A percentile compares a stretch with the other conserved stretches of the same genome.
Evolutionary conservation across 2,888 invertebrate genomes (phyloP).

Genomic region (Scaptomyza tumidula): DNA sequence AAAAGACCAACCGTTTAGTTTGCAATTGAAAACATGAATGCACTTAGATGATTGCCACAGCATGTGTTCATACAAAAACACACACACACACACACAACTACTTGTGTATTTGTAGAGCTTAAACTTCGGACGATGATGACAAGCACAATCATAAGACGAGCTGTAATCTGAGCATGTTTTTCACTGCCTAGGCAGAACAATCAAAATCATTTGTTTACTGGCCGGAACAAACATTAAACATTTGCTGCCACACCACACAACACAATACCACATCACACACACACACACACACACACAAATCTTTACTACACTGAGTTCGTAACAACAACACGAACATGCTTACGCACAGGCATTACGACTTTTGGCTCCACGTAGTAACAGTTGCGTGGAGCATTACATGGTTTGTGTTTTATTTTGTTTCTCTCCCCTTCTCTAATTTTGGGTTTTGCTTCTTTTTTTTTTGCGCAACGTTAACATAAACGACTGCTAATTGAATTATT

Average conservation of each 20-base stretch:
- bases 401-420: conserved; percentile 31
- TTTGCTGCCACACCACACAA: conserved; percentile 6
- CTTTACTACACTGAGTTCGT: too few species aligned
- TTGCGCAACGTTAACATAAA: conserved; percentile 60
- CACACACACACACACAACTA: neutral
- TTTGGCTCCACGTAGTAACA: conserved; percentile 49
- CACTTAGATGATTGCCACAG: neutral
- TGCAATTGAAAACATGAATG: neutral
- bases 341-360: conserved; percentile 24
- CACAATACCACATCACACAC: conserved; percentile 1
- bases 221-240: conserved; percentile 36
- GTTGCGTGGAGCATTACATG: conserved; percentile 67
- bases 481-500: conserved; percentile 75
- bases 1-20: neutral
- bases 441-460: conserved; percentile 4
- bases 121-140: conserved; percentile 3
- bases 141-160: conserved; percentile 15
- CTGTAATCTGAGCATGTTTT: conserved; percentile 25
- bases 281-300: neutral
- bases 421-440: conserved; percentile 2
- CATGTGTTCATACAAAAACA: neutral
- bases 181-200: conserved; percentile 28
- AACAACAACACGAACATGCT: conserved; percentile 2
- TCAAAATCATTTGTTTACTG: conserved; percentile 55
- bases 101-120: neutral